These are phyloP conservation scores for Dione juno DNA, from an alignment of 2,888 invertebrate species.

Conservation along the genomic window DNA sequence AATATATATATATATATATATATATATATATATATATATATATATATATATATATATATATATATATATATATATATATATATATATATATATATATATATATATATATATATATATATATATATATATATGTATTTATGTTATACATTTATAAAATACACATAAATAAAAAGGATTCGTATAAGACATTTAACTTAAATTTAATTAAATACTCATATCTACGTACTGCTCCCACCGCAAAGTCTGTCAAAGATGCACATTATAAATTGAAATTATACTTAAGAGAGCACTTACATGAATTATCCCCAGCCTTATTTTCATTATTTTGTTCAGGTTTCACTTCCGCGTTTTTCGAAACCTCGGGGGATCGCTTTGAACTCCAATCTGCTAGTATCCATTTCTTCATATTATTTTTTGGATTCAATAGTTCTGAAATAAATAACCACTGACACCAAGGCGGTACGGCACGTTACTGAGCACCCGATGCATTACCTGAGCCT, in stretches of 20 bases:
- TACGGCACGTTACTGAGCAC: constrained; percentile 38
- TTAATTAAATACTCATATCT: background rate
- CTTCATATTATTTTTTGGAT: constrained; percentile 55
- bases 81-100: too few species aligned
- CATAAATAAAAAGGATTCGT: background rate
- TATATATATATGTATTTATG: too few species aligned
- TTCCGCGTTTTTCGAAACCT: constrained; percentile 41
- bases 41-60: too few species aligned
- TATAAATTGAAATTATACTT: background rate
- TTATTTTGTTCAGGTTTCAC: constrained; percentile 31
- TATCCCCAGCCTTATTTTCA: constrained; percentile 21
- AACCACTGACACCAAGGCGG: constrained; percentile 34
- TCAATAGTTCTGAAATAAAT: constrained; percentile 41
- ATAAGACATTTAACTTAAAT: background rate
- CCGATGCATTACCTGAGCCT: constrained; percentile 39
- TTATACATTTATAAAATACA: background rate
- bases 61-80: too few species aligned
- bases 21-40: too few species aligned
- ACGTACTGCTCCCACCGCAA: background rate
- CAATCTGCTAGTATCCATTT: constrained; percentile 69
- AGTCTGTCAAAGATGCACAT: background rate
- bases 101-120: too few species aligned
- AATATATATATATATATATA: too few species aligned
- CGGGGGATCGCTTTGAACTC: constrained; percentile 48
- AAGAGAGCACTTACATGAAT: constrained; percentile 36